Base-by-base conservation (phyloP, 35 echinoderm and acorn worm species). In the Amphiura filiformis region DNA sequence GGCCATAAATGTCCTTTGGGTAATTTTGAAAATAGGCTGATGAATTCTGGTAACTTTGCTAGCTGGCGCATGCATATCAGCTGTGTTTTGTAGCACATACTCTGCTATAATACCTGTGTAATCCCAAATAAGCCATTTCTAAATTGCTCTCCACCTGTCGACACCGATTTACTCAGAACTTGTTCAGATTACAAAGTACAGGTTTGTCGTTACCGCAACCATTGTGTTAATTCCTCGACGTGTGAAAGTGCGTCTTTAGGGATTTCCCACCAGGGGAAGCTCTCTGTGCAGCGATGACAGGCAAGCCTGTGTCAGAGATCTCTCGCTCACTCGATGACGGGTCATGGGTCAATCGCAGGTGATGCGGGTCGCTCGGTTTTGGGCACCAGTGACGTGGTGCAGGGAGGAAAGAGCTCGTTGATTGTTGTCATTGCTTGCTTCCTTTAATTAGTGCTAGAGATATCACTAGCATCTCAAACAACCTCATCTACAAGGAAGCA, bases 361-460 rank as follows among this genome's bases (percentile, higher is more conserved):
- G 61, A 70, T 70, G 61, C 28, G 61, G 44, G 9, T 70, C 61
- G 28, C 20, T 70, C 61, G 26, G 28, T 18, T 70, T 52, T 70
- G 61, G 61, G 61, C 61, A 70, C 17, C 28, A 70, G 61, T 70
- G 61, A 70, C 61, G 61, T n/a, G 61, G 26, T 70, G 28, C 7
- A 70, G 61, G 26, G 28, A 70, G 61, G 61, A 70, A 70, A 70
- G 61, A 70, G 17, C 26, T 15, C 2, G 61, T 52, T 52, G 44
- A 5, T 23, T 70, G 61, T 70, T 70, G 61, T 70, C 61, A 70
- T 70, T 26, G 61, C 61, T 26, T 70, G 61, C 26, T 70, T 70
- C 61, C 61, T 70, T 70, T n/a, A 70, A 70, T 70, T 70, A 70
- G 61, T 52, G n/a, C n/a, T n/a, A n/a, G n/a, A n/a, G n/a, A n/a